Evolutionary conservation across 2,888 invertebrate genomes (phyloP).

Genomic region (Auanema freiburgensis): DNA sequence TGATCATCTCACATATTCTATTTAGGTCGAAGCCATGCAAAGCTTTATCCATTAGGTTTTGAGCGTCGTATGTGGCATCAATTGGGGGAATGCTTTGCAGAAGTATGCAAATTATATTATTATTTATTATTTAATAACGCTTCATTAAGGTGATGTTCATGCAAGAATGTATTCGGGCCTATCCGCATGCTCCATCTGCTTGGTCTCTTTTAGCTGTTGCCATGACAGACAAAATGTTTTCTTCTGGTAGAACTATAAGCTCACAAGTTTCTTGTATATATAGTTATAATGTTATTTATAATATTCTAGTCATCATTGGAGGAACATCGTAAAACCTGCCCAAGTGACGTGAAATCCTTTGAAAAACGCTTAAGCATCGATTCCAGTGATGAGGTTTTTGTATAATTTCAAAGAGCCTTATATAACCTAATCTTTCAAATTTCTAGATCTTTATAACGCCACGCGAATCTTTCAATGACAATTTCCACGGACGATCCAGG

Average conservation of each 20-base stretch:
- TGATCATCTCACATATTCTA: background rate
- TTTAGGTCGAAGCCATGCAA: conserved; percentile 40
- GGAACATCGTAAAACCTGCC: too few species aligned
- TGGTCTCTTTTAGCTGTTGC: conserved; percentile 53
- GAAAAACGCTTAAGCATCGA: too few species aligned
- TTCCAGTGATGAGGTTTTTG: too few species aligned
- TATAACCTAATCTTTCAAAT: too few species aligned
- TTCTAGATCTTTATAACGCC: too few species aligned
- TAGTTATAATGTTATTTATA: too few species aligned
- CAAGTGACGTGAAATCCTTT: too few species aligned
- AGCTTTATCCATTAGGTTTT: conserved; percentile 51
- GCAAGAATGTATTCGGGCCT: conserved; percentile 57
- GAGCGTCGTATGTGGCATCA: conserved; percentile 47
- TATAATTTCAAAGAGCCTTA: too few species aligned
- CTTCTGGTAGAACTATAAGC: conserved; percentile 14
- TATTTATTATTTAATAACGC: background rate
- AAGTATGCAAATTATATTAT: conserved; percentile 20
- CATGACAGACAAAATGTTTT: conserved; percentile 46
- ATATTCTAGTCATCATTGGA: too few species aligned
- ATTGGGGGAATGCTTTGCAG: conserved; percentile 56
- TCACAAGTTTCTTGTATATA: too few species aligned
- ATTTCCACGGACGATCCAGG: too few species aligned
- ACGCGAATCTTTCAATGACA: too few species aligned
- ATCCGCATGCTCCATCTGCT: conserved; percentile 56
- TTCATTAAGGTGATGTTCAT: conserved; percentile 48